Percentiles rank a stretch among this genome's conserved stretches.
Evolutionary conservation across 2,113 vertebrate species (phyloP).

Genomic region (Hylia prasina): DNA sequence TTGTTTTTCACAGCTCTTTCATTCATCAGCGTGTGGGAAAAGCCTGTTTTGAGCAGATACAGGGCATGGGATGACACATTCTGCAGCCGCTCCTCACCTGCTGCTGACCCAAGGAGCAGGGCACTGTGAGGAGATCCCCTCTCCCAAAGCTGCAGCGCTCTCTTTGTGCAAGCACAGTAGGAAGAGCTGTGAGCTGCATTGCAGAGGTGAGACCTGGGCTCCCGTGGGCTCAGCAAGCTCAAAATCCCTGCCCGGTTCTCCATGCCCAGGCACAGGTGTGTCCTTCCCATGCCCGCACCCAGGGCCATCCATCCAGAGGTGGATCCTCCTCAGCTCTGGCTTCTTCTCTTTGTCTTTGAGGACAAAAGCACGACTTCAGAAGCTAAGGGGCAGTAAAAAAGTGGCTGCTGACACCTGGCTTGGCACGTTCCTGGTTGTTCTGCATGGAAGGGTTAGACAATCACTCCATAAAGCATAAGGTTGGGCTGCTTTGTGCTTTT

Average conservation of each 20-base stretch:
- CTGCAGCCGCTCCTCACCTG: not conserved
- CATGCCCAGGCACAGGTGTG: not conserved
- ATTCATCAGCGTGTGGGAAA: not conserved
- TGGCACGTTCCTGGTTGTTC: not conserved
- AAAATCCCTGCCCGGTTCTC: fast-evolving
- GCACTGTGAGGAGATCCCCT: not conserved
- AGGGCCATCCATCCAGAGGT: not conserved
- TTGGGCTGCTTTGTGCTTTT: not conserved
- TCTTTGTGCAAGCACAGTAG: not conserved
- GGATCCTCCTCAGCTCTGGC: not conserved
- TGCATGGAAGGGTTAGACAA: not conserved
- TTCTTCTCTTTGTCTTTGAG: not conserved
- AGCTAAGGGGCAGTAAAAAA: not conserved
- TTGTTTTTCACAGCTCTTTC: conserved; percentile 8
- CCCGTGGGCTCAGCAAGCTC: not conserved
- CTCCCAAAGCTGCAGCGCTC: not conserved
- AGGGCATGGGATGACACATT: not conserved
- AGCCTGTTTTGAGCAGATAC: not conserved
- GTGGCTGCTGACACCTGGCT: not conserved
- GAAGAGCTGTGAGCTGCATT: not conserved
- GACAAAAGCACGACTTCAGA: not conserved
- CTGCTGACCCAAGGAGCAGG: not conserved
- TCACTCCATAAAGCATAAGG: not conserved
- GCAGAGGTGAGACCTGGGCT: not conserved
- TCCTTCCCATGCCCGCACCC: fast-evolving